Conservation (phyloP, 1,140 invertebrate genomes). For the Leptonema lineaticorne region DNA sequence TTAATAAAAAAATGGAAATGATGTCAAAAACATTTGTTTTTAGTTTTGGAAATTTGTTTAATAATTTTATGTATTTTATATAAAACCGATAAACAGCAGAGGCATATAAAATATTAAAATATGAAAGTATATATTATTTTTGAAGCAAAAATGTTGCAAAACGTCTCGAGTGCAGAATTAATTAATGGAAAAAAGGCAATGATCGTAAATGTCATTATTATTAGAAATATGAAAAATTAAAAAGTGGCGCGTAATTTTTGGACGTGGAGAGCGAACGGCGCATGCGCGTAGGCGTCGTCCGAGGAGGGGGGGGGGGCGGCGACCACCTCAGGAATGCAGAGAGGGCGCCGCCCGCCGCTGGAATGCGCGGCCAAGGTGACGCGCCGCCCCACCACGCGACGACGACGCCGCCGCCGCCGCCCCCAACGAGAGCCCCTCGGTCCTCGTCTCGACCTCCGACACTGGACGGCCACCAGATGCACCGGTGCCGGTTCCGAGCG, state of each 20-base stretch:
- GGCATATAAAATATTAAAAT: too few relatives aligned
- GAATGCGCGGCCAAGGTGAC: constrained; percentile 27
- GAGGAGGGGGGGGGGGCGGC: background rate
- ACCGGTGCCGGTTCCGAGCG: background rate
- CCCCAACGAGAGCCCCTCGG: background rate
- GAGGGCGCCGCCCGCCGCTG: constrained; percentile 27
- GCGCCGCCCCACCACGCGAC: background rate
- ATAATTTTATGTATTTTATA: too few relatives aligned
- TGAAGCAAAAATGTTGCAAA: too few relatives aligned
- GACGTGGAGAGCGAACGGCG: background rate
- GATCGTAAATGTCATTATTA: too few relatives aligned
- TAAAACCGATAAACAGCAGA: too few relatives aligned
- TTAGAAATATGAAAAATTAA: too few relatives aligned
- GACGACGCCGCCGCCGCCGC: background rate
- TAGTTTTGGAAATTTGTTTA: too few relatives aligned
- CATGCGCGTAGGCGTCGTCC: constrained; percentile 17
- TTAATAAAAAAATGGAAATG: too few relatives aligned
- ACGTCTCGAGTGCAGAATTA: too few relatives aligned
- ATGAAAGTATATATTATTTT: too few relatives aligned
- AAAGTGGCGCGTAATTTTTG: background rate
- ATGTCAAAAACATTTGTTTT: too few relatives aligned
- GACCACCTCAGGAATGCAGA: constrained; percentile 22
- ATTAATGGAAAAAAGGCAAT: too few relatives aligned
- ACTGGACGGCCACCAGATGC: background rate
- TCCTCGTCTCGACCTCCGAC: background rate